Evolutionary conservation across 1,140 invertebrate species (phyloP).

Genomic region (Meloidogyne hapla): DNA sequence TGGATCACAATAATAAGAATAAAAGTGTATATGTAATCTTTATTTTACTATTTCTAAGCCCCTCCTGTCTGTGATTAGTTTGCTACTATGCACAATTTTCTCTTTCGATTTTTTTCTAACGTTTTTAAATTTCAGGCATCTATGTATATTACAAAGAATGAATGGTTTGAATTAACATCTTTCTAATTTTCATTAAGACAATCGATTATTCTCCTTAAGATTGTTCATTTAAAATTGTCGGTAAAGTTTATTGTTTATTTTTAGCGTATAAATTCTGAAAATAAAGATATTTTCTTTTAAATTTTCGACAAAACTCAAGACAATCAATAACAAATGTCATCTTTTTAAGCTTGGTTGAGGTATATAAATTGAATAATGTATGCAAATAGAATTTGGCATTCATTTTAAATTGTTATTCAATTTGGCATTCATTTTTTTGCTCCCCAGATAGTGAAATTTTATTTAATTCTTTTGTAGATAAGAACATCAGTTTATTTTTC

Average conservation of each 20-base stretch:
- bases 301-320: too few relatives aligned
- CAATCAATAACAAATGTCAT: neutral
- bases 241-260: too few relatives aligned
- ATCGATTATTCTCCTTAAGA: too few relatives aligned
- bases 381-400: neutral
- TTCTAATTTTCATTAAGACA: too few relatives aligned
- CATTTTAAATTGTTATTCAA: too few relatives aligned
- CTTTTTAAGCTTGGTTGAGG: neutral
- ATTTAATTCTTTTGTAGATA: neutral
- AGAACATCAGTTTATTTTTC: neutral
- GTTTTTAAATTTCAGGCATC: too few relatives aligned
- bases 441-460: neutral
- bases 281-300: too few relatives aligned
- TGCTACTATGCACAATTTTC: neutral
- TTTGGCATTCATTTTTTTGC: neutral
- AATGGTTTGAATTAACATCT: too few relatives aligned
- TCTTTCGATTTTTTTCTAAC: too few relatives aligned
- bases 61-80: neutral
- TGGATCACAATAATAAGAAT: slow-evolving; percentile 9
- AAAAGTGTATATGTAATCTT: neutral
- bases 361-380: neutral
- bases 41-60: neutral
- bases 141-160: too few relatives aligned
- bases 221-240: too few relatives aligned
- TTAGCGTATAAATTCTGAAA: too few relatives aligned